Percentiles rank a stretch among this genome's conserved stretches.
phyloP scores from a whole-genome alignment of 2,888 invertebrate species.

The Tortrix viridana region DNA sequence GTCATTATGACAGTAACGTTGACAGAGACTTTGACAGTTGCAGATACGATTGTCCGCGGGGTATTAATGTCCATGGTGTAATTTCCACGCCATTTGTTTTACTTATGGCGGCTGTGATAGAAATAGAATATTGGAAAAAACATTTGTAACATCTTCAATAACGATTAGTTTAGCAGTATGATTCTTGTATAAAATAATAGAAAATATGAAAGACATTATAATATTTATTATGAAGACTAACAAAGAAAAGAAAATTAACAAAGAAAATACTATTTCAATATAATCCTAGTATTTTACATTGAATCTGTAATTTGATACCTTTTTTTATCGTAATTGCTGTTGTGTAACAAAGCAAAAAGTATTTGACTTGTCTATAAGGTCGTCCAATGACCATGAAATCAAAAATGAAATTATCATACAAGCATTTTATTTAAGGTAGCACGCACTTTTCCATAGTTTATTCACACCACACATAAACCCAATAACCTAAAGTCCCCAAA shows the following conservation, averaged over 20 bases:
- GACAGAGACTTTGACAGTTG: constrained; percentile 69
- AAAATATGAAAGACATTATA: neutral
- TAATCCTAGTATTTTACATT: no score
- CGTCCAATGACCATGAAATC: no score
- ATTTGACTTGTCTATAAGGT: no score
- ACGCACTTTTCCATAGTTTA: neutral
- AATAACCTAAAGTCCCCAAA: neutral
- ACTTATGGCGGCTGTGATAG: neutral
- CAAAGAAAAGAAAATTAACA: no score
- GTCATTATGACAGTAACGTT: constrained; percentile 70
- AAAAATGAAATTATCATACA: no score
- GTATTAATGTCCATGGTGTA: constrained; percentile 60
- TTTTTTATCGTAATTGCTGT: no score
- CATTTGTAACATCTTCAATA: neutral
- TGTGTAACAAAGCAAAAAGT: no score
- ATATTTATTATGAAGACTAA: no score
- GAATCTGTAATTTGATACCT: no score
- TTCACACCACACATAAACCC: neutral
- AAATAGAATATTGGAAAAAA: neutral
- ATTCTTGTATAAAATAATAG: neutral
- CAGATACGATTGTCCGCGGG: constrained; percentile 63
- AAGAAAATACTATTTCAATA: no score
- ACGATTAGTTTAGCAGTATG: no score
- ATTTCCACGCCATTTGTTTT: constrained; percentile 67
- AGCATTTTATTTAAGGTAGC: no score